phyloP scores from a whole-genome alignment of 1,140 invertebrate genomes.

The Drosophila kikkawai region DNA sequence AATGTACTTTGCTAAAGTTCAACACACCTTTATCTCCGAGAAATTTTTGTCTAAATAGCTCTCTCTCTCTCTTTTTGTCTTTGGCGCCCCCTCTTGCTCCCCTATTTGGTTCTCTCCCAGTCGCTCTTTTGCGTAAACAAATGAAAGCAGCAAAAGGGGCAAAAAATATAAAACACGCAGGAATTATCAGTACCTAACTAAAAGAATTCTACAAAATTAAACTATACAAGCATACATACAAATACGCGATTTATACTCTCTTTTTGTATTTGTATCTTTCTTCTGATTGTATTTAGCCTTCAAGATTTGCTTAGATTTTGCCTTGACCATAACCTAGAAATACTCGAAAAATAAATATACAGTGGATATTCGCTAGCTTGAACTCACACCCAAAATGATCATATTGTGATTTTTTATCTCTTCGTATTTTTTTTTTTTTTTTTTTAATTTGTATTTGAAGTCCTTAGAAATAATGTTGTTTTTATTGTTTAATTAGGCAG shows the following conservation, averaged over 20 bases:
- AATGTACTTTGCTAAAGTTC: slow-evolving; percentile 67
- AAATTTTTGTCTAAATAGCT: slow-evolving; percentile 24
- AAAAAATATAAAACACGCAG: slow-evolving; percentile 39
- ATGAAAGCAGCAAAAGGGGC: slow-evolving; percentile 58
- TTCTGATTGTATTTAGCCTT: slow-evolving; percentile 60
- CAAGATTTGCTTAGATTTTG: slow-evolving; percentile 69
- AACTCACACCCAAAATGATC: not conserved
- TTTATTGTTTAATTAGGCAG: no score
- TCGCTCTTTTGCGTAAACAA: slow-evolving; percentile 68
- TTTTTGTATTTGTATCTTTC: slow-evolving; percentile 10
- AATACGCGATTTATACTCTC: not conserved
- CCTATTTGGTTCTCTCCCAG: slow-evolving; percentile 1
- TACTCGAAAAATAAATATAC: slow-evolving; percentile 36
- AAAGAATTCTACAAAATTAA: slow-evolving; percentile 29
- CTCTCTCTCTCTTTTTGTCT: slow-evolving; percentile 1
- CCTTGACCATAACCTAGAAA: slow-evolving; percentile 82
- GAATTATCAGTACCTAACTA: slow-evolving; percentile 53
- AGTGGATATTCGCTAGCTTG: not conserved
- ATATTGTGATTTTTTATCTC: not conserved
- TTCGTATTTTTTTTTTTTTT: no score
- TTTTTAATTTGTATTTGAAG: not conserved
- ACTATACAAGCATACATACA: not conserved
- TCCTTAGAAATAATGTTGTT: not conserved
- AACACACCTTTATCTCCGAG: slow-evolving; percentile 72
- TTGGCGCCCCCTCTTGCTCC: slow-evolving; percentile 1